Conservation (phyloP, 2,888 invertebrate species). For the Epinotia bilunana region DNA sequence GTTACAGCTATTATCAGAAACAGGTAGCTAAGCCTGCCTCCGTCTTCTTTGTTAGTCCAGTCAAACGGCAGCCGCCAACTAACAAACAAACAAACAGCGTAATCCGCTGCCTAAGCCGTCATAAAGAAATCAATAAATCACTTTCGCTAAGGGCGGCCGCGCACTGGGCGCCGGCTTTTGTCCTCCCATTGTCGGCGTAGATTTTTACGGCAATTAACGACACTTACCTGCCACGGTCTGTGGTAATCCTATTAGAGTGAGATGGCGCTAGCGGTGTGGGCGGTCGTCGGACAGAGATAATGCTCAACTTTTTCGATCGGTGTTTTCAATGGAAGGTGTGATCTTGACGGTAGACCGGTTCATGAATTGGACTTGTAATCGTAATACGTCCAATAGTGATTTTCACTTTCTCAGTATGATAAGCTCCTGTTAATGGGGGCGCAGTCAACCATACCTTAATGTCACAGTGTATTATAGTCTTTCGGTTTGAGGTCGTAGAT, state of each 20-base stretch:
- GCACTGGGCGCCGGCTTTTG: constrained; percentile 75
- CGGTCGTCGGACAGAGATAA: constrained; percentile 58
- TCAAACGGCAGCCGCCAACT: constrained; percentile 65
- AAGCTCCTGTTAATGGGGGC: not conserved
- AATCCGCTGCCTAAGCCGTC: constrained; percentile 70
- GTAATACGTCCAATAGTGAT: constrained; percentile 4
- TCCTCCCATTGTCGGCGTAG: constrained; percentile 74
- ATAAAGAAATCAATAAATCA: constrained; percentile 81
- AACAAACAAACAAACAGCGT: constrained; percentile 74
- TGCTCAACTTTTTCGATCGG: constrained; percentile 43
- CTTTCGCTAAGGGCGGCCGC: constrained; percentile 72
- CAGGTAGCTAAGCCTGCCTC: constrained; percentile 36
- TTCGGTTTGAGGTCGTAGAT: too few relatives aligned
- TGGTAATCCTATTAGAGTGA: constrained; percentile 77
- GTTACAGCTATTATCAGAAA: constrained; percentile 28
- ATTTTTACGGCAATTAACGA: constrained; percentile 83
- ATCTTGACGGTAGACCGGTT: constrained; percentile 54
- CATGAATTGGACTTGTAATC: constrained; percentile 14
- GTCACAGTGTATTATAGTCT: not conserved
- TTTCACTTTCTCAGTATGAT: not conserved
- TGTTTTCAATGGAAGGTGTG: constrained; percentile 51
- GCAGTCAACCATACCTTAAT: not conserved
- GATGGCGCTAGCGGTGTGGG: constrained; percentile 62
- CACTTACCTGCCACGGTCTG: constrained; percentile 79
- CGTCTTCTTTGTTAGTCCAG: constrained; percentile 35